A percentile compares a stretch with the other conserved stretches of the same genome.
Conservation (phyloP, 2,888 invertebrate species). For the Dioctria rufipes region DNA sequence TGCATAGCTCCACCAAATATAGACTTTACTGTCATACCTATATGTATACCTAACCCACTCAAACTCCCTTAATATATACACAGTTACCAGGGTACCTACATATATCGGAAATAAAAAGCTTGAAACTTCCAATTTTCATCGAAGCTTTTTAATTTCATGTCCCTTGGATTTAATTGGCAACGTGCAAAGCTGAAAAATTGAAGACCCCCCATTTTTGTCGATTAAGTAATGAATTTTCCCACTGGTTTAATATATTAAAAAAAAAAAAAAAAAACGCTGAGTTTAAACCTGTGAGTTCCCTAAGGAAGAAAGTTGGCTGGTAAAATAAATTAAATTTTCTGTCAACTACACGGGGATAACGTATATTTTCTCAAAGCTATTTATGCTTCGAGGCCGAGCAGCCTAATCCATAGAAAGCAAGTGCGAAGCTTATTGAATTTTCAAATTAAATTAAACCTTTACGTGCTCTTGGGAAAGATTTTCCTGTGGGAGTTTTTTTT, state of each 20-base stretch:
- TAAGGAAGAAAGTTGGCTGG: neutral
- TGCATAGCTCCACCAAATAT: neutral
- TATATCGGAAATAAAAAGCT: constrained; percentile 26
- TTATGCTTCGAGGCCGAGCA: neutral
- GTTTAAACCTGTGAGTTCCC: neutral
- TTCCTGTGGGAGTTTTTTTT: too few relatives aligned
- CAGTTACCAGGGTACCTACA: neutral
- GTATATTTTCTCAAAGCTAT: neutral
- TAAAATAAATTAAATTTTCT: neutral
- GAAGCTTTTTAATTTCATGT: constrained; percentile 52
- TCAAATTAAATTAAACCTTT: neutral
- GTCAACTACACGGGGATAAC: neutral
- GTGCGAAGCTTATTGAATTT: neutral
- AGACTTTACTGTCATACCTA: neutral
- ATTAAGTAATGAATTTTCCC: constrained; percentile 50
- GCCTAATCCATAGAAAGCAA: neutral
- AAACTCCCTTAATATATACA: neutral
- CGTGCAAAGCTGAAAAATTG: constrained; percentile 49
- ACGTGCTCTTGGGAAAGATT: too few relatives aligned
- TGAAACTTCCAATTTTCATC: constrained; percentile 33
- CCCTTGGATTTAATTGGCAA: constrained; percentile 42
- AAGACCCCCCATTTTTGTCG: constrained; percentile 39
- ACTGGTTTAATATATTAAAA: constrained; percentile 28
- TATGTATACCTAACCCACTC: neutral
- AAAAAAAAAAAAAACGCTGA: neutral